A percentile compares a stretch with the other conserved stretches of the same genome.
These are phyloP conservation scores for Ceratosolen solmsi DNA, from an alignment of 1,140 invertebrate genomes.

Conservation along the genomic window DNA sequence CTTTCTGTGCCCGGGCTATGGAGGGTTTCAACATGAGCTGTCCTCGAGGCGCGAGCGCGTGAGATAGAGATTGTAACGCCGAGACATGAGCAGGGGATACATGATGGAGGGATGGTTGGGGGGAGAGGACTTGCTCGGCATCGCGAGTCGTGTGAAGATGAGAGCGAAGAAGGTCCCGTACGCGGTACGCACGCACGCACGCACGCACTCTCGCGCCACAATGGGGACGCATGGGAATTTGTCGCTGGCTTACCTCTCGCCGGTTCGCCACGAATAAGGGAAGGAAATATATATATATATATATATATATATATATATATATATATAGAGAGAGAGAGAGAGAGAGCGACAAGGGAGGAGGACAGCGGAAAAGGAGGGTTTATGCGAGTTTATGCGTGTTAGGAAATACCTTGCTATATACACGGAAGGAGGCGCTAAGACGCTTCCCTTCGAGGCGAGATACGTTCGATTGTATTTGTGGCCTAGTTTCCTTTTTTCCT, in stretches of 20 bases:
- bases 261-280: not conserved
- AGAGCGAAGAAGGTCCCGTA: conserved; percentile 10
- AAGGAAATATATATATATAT: no score
- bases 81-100: not conserved
- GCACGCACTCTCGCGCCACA: not conserved
- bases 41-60: conserved; percentile 1
- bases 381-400: not conserved
- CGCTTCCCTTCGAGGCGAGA: not conserved
- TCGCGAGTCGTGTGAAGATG: conserved; percentile 40
- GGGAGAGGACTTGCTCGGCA: not conserved
- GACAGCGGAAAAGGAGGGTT: not conserved
- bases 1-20: not conserved
- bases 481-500: conserved; percentile 32
- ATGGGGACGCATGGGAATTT: conserved; percentile 29
- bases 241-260: not conserved
- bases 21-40: not conserved
- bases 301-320: no score
- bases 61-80: no score
- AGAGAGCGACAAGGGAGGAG: not conserved
- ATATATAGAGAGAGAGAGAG: no score
- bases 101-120: not conserved
- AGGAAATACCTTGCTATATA: not conserved
- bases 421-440: conserved; percentile 8
- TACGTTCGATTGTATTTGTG: conserved; percentile 4
- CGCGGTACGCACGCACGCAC: not conserved